A percentile compares a stretch with the other conserved stretches of the same genome.
phyloP scores from a whole-genome alignment of 1,140 invertebrate genomes.

The Chelonus insularis region DNA sequence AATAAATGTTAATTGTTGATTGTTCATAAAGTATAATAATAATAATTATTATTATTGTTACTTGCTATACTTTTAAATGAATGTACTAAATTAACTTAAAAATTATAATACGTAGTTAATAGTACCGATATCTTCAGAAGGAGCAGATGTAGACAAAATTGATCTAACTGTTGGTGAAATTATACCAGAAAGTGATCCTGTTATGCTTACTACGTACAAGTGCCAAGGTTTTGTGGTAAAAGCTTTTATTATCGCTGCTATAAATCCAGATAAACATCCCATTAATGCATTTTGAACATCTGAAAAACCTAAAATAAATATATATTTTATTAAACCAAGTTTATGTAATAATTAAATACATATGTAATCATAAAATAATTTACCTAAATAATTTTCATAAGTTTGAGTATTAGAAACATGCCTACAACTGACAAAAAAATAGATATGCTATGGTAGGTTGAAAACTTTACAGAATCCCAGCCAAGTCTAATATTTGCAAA shows the following conservation, averaged over 20 bases:
- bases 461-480: constrained; percentile 67
- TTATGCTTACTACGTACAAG: constrained; percentile 63
- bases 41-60: too few relatives aligned
- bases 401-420: constrained; percentile 26
- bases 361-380: not conserved
- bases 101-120: too few relatives aligned
- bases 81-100: too few relatives aligned
- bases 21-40: not conserved
- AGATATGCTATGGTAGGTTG: constrained; percentile 34
- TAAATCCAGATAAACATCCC: constrained; percentile 30
- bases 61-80: too few relatives aligned
- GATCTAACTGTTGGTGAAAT: constrained; percentile 67
- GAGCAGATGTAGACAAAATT: constrained; percentile 69
- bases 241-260: constrained; percentile 40
- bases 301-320: constrained; percentile 31
- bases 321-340: constrained; percentile 16
- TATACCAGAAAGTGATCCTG: constrained; percentile 63
- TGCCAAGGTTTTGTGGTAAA: constrained; percentile 66
- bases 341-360: not conserved
- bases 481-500: constrained; percentile 68
- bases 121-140: constrained; percentile 67
- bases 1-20: not conserved
- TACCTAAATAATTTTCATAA: constrained; percentile 16
- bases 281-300: constrained; percentile 32
- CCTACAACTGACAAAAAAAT: constrained; percentile 30